Evolutionary conservation across 2,113 vertebrate species (phyloP).

Genomic region (Callipepla californica): DNA sequence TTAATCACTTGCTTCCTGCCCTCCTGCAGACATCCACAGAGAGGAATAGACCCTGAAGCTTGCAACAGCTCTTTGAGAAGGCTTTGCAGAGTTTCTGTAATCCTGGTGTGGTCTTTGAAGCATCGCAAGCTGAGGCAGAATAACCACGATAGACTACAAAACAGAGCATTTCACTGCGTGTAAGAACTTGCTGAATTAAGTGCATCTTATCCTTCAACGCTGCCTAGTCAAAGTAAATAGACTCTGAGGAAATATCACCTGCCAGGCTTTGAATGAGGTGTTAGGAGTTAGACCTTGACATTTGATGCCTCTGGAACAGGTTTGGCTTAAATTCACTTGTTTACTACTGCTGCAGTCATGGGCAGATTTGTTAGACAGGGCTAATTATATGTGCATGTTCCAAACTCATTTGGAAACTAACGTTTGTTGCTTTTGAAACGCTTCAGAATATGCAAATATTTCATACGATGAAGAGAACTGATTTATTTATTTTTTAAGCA

Average conservation of each 20-base stretch:
- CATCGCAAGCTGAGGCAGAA: fast-evolving
- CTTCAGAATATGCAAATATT: slow-evolving; percentile 69
- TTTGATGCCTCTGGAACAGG: slow-evolving; percentile 43
- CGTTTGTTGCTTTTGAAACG: slow-evolving; percentile 62
- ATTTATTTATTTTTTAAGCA: neutral
- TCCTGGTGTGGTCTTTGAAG: fast-evolving
- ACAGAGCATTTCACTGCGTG: fast-evolving
- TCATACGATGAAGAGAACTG: slow-evolving; percentile 8
- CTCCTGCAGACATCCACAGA: fast-evolving
- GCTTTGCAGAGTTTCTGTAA: fast-evolving
- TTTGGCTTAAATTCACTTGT: slow-evolving; percentile 61
- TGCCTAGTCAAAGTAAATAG: neutral
- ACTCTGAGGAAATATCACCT: neutral
- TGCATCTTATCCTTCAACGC: neutral
- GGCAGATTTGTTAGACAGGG: slow-evolving; percentile 67
- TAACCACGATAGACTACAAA: fast-evolving
- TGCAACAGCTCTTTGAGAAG: fast-evolving
- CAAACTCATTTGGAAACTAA: slow-evolving; percentile 67
- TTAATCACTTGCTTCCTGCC: neutral
- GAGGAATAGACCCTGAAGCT: fast-evolving
- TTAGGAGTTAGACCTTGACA: slow-evolving; percentile 44
- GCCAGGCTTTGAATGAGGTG: neutral
- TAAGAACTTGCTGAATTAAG: neutral
- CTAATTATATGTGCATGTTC: slow-evolving; percentile 63
- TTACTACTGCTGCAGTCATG: slow-evolving; percentile 47